phyloP scores from a whole-genome alignment of 2,888 invertebrate genomes.

The Drosophila neutralis region DNA sequence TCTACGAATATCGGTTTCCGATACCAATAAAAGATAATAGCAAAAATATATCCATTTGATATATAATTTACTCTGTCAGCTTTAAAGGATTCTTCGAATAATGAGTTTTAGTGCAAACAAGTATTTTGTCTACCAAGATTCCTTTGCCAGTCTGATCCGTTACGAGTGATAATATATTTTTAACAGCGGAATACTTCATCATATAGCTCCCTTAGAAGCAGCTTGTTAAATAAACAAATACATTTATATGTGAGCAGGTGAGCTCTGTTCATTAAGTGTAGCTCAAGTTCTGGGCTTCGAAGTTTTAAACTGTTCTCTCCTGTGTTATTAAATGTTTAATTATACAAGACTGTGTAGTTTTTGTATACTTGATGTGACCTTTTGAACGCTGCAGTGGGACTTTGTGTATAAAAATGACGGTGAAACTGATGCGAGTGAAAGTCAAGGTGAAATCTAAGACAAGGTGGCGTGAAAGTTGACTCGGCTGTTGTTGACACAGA shows the following conservation, averaged over 20 bases:
- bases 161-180: not conserved
- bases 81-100: not conserved
- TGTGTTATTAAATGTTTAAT: slow-evolving; percentile 24
- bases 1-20: not conserved
- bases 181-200: not conserved
- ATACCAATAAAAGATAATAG: not conserved
- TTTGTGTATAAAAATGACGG: not conserved
- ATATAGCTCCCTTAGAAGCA: not conserved
- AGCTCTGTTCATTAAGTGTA: not conserved
- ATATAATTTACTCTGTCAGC: too few relatives aligned
- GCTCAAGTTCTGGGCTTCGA: not conserved
- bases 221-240: not conserved
- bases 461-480: slow-evolving; percentile 54
- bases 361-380: slow-evolving; percentile 12
- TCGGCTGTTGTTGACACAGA: slow-evolving; percentile 63
- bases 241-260: not conserved
- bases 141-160: not conserved
- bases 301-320: not conserved
- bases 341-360: slow-evolving; percentile 3
- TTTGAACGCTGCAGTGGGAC: slow-evolving; percentile 20
- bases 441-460: slow-evolving; percentile 59
- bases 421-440: slow-evolving; percentile 42
- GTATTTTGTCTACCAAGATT: not conserved
- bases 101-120: not conserved
- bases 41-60: not conserved